These are phyloP conservation scores for Cerceris ruficornis DNA, from an alignment of 2,888 invertebrate species.

Conservation along the genomic window DNA sequence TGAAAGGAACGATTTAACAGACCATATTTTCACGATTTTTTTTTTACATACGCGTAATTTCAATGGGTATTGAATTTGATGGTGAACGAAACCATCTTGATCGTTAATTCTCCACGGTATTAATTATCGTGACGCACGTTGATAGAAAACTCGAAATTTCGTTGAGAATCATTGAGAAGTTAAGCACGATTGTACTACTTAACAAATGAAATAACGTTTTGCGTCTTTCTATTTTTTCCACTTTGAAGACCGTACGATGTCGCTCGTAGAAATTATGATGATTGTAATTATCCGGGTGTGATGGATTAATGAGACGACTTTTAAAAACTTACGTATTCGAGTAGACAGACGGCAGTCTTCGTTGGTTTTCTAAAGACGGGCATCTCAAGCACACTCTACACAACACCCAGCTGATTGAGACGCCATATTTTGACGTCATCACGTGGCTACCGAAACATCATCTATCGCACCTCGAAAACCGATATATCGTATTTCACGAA, in stretches of 20 bases:
- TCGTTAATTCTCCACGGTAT: constrained; percentile 10
- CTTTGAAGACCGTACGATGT: neutral
- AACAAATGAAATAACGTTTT: constrained; percentile 72
- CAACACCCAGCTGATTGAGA: constrained; percentile 81
- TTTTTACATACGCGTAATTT: constrained; percentile 50
- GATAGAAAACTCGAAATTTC: neutral
- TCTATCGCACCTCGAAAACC: constrained; percentile 47
- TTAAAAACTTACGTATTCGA: constrained; percentile 77
- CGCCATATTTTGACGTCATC: constrained; percentile 81
- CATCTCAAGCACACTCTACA: constrained; percentile 80
- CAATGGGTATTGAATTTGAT: constrained; percentile 13
- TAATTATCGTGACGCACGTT: neutral
- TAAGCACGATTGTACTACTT: constrained; percentile 62
- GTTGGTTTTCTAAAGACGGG: constrained; percentile 75
- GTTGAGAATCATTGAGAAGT: constrained; percentile 12
- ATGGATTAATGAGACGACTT: neutral
- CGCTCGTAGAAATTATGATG: neutral
- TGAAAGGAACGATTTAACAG: constrained; percentile 28
- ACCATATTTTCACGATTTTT: constrained; percentile 56
- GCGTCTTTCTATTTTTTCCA: constrained; percentile 61
- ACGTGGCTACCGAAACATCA: constrained; percentile 59
- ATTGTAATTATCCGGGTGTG: neutral
- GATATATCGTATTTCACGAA: constrained; percentile 37
- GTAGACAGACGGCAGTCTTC: constrained; percentile 75
- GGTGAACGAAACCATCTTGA: neutral